Evolutionary conservation across 2,797 vertebrate species (phyloP), one percentile per base, ranked within the genome.

Genomic region (Sebastes elongatus): DNA sequence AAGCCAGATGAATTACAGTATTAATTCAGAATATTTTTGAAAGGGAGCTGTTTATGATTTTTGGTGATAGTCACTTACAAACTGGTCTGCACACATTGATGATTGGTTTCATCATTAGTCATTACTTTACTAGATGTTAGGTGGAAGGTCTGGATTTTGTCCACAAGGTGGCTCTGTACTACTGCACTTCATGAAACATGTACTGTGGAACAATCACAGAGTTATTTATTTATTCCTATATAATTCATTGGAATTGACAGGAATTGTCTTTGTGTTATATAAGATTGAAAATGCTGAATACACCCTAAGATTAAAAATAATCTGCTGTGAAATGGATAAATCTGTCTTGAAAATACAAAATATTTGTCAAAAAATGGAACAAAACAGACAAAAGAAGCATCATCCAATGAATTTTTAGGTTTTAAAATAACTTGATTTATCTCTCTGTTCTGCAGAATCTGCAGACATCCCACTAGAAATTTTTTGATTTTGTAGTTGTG

Each of bases 101-200:
- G 1, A 52, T 62, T 2, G n/a, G 8, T 33, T 78, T 7, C 8
- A 38, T 60, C 3, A 74, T 35, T 2, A 20, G 5, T 16, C 18
- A 20, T 53, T 42, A 13, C 60, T 67, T 67, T 10, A 25, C 18
- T 10, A 28, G 10, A 27, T 56, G 7, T 35, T 35, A 10, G 6
- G 7, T 70, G 14, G 18, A 46, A 22, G 6, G 5, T 10, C 7
- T n/a, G 20, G 68, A 62, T 53, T 38, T 10, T 84, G 68, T 83
- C 93, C 94, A 95, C 93, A 85, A 95, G 94, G 82, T 88, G 95
- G 94, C 94, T 60, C 89, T 78, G 71, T 92, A 46, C 60, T n/a
- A 46, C 78, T 80, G 81, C 71, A 16, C 55, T 68, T 65, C 3
- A 49, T 38, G 28, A 32, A 8, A 28, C 18, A 7, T 65, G 3